Evolutionary conservation across 2,888 invertebrate species (phyloP), one percentile per base, ranked within the genome.

Genomic region (Ariolimax columbianus): DNA sequence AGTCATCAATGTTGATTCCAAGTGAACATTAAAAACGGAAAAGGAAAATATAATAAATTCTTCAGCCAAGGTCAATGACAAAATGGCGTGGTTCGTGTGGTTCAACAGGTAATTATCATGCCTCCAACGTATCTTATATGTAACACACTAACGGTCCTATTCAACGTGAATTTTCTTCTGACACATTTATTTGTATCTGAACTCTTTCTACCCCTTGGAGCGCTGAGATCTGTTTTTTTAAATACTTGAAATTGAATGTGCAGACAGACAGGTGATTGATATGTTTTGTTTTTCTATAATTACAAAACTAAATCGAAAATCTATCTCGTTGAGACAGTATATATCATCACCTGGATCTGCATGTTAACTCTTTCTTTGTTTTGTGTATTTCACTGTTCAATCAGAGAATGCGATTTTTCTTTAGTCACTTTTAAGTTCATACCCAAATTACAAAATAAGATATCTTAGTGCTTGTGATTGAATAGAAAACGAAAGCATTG

Each of bases 281-380:
- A 82, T 26, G 43, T 59, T 23, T 33, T 82, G 3, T 51, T 82
- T 63, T 82, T 75, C 75, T 75, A 73, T 55, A 73, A 47, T n/a
- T 82, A 73, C 63, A 75, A 75, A 33, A 47, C 82, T 0, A 82
- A 75, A n/a, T 43, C 26, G 82, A 14, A 43, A 43, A 3, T 7
- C 36, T 2, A 4, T 68, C 11, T 33, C 23, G 7, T 11, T 47
- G 47, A 11, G 14, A 47, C n/a, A n/a, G n/a, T n/a, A n/a, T n/a
- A n/a, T n/a, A n/a, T n/a, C n/a, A n/a, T n/a, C n/a, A n/a, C n/a
- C n/a, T n/a, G n/a, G n/a, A n/a, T n/a, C n/a, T n/a, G n/a, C n/a
- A n/a, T n/a, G n/a, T n/a, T n/a, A n/a, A n/a, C n/a, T n/a, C n/a
- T n/a, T n/a, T n/a, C n/a, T n/a, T n/a, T n/a, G n/a, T n/a, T n/a